Percentiles rank a stretch among this genome's conserved stretches.
Conservation (phyloP, 2,797 vertebrate species). For the Clamator glandarius region DNA sequence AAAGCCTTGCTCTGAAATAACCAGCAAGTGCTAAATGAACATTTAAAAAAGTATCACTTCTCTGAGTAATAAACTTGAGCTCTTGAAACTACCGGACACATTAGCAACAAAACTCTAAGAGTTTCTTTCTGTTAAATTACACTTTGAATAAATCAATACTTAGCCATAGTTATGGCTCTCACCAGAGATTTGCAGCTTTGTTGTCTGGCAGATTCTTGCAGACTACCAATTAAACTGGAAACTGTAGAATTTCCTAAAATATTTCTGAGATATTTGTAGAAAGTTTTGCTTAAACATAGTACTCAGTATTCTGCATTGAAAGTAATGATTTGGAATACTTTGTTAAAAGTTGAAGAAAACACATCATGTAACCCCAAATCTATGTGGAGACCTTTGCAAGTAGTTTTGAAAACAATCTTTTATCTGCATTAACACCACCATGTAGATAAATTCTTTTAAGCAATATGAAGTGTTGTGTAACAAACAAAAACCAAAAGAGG, state of each 20-base stretch:
- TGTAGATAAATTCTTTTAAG: slow-evolving; percentile 39
- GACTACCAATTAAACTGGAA: background rate
- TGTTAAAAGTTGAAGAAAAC: background rate
- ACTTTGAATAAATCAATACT: background rate
- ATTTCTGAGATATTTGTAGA: background rate
- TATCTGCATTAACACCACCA: background rate
- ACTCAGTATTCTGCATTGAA: background rate
- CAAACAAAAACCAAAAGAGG: background rate
- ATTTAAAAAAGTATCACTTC: background rate
- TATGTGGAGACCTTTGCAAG: background rate
- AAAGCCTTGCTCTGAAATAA: background rate
- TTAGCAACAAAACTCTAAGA: background rate
- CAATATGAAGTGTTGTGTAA: background rate
- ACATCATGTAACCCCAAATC: background rate
- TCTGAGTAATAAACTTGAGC: background rate
- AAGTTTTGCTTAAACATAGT: background rate
- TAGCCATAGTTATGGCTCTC: background rate
- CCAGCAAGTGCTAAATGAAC: background rate
- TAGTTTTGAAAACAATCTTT: background rate
- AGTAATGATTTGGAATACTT: background rate
- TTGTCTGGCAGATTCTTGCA: background rate
- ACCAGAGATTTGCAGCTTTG: background rate
- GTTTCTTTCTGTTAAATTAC: background rate
- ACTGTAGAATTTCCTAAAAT: background rate
- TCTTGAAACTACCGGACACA: background rate